Conservation (phyloP, 2,888 invertebrate genomes). For the Leistus spinibarbis region DNA sequence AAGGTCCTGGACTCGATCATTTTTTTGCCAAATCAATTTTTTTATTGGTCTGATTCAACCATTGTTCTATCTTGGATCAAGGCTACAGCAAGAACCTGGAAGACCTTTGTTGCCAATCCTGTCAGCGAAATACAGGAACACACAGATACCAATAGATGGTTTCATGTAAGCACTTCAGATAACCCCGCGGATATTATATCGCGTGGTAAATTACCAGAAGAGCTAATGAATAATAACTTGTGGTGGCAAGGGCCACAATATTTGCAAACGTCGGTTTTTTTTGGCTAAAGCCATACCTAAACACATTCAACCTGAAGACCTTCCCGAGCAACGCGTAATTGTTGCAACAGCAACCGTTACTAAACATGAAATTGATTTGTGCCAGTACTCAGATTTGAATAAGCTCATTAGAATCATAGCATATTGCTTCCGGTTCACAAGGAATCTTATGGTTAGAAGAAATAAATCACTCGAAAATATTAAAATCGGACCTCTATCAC, state of each 20-base stretch:
- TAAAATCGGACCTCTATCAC: not conserved
- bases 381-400: not conserved
- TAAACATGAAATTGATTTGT: not conserved
- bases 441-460: not conserved
- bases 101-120: slow-evolving; percentile 47
- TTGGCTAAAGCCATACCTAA: not conserved
- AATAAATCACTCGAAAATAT: not conserved
- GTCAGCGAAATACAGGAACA: slow-evolving; percentile 46
- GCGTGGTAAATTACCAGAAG: slow-evolving; percentile 42
- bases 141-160: slow-evolving; percentile 44
- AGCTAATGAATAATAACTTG: not conserved
- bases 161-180: slow-evolving; percentile 44
- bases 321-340: not conserved
- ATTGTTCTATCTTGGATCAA: slow-evolving; percentile 41
- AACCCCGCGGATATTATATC: slow-evolving; percentile 50
- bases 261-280: not conserved
- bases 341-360: not conserved
- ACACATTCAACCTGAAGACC: not conserved
- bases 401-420: not conserved
- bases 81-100: slow-evolving; percentile 37
- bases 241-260: slow-evolving; percentile 12
- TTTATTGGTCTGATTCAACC: slow-evolving; percentile 44
- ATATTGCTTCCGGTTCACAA: not conserved
- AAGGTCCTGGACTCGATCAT: not conserved
- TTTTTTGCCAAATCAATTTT: not conserved